Evolutionary conservation across 2,113 vertebrate genomes (phyloP).

Genomic region (Todiramphus chloris): DNA sequence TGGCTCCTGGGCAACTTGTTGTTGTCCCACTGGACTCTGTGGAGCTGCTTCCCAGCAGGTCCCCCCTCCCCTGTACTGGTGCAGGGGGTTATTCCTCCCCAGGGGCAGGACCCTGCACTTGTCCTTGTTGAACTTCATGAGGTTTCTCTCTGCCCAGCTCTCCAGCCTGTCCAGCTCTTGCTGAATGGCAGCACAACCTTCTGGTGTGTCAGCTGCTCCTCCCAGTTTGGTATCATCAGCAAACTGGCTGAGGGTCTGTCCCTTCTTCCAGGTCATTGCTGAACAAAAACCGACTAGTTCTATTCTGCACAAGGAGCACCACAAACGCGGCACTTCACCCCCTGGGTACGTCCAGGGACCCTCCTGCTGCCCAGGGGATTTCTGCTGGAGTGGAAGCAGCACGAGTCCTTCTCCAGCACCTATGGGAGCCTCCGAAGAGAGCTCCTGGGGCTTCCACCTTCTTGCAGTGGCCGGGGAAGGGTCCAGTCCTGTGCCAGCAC

Average conservation of each 20-base stretch:
- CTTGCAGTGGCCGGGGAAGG: background rate
- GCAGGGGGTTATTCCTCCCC: too few relatives aligned
- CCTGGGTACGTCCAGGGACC: background rate
- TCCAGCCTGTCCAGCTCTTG: too few relatives aligned
- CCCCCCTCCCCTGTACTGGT: too few relatives aligned
- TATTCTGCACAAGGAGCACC: background rate
- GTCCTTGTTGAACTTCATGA: too few relatives aligned
- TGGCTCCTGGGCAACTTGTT: too few relatives aligned
- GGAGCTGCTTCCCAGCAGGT: too few relatives aligned
- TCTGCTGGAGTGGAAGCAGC: background rate
- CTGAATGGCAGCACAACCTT: too few relatives aligned
- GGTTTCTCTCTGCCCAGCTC: too few relatives aligned
- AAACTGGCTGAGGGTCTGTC: background rate
- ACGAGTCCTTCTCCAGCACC: accelerated
- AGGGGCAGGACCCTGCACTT: too few relatives aligned
- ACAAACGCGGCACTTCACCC: accelerated
- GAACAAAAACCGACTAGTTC: background rate
- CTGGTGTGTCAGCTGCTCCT: background rate
- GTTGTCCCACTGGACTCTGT: too few relatives aligned
- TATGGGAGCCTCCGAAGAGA: background rate
- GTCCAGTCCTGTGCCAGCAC: background rate
- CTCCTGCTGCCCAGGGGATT: background rate
- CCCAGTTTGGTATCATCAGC: background rate
- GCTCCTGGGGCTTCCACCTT: background rate
- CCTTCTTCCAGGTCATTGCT: background rate